Percentiles rank a stretch among this genome's conserved stretches.
These are phyloP conservation scores for Cassiopea andromeda DNA, from an alignment of 30 jellyfish, hydroid and myxozoan genomes.

Conservation along the genomic window DNA sequence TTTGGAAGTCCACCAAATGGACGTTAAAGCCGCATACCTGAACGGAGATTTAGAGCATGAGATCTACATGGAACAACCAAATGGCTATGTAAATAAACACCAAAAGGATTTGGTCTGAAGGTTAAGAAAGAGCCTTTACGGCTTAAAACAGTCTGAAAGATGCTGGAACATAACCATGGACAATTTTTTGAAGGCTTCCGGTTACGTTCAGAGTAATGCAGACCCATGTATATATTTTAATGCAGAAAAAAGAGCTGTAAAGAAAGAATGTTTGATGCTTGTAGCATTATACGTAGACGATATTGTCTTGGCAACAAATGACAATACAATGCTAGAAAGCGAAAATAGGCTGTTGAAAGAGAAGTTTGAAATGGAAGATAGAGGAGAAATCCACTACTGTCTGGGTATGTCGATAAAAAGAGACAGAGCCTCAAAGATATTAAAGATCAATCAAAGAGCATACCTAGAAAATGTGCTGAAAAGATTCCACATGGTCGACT, in stretches of 20 bases:
- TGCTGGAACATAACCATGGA: slow-evolving; percentile 29
- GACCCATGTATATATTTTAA: slow-evolving; percentile 16
- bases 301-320: not conserved
- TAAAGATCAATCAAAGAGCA: slow-evolving; percentile 6
- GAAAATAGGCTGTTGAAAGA: not conserved
- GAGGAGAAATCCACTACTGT: slow-evolving; percentile 4
- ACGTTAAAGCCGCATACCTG: slow-evolving; percentile 41
- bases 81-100: slow-evolving; percentile 7
- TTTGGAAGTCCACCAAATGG: slow-evolving; percentile 47
- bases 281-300: slow-evolving; percentile 30
- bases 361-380: slow-evolving; percentile 26
- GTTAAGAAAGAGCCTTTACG: slow-evolving; percentile 22
- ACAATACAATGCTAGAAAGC: not conserved
- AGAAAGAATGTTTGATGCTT: not conserved
- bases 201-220: not conserved
- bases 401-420: slow-evolving; percentile 29
- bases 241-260: not conserved
- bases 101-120: slow-evolving; percentile 20
- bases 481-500: slow-evolving; percentile 26
- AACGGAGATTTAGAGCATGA: slow-evolving; percentile 22
- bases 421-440: not conserved
- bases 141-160: slow-evolving; percentile 27
- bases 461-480: slow-evolving; percentile 21
- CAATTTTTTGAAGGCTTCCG: not conserved
- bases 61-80: slow-evolving; percentile 44